These are phyloP conservation scores for Eupithecia subumbrata DNA, from an alignment of 2,888 invertebrate species.

Conservation along the genomic window DNA sequence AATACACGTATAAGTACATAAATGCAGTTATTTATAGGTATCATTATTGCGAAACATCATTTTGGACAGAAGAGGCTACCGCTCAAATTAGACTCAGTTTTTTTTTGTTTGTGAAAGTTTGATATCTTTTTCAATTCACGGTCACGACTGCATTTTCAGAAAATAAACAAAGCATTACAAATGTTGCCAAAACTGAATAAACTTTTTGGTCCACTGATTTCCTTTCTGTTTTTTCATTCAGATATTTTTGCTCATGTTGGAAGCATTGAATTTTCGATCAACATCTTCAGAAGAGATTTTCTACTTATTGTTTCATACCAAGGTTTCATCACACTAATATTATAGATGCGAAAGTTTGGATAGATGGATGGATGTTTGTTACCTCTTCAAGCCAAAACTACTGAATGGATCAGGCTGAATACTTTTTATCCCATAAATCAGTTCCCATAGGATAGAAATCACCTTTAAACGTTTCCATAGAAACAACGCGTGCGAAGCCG, in stretches of 20 bases:
- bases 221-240: constrained; percentile 25
- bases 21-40: no score
- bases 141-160: constrained; percentile 8
- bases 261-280: constrained; percentile 2
- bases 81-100: background rate
- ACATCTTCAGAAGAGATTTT: background rate
- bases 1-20: no score
- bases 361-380: no score
- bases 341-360: no score
- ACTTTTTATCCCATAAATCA: no score
- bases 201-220: constrained; percentile 30
- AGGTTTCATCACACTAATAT: no score
- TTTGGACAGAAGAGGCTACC: background rate
- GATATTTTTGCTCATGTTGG: background rate
- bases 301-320: no score
- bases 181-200: constrained; percentile 38
- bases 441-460: no score
- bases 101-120: constrained; percentile 8
- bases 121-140: constrained; percentile 13
- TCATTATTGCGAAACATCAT: background rate
- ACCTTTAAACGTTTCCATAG: no score
- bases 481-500: no score
- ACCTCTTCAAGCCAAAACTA: no score
- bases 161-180: constrained; percentile 40
- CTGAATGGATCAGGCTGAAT: no score